Conservation (phyloP, 2,888 invertebrate genomes). For the Nesidiocoris tenuis region DNA sequence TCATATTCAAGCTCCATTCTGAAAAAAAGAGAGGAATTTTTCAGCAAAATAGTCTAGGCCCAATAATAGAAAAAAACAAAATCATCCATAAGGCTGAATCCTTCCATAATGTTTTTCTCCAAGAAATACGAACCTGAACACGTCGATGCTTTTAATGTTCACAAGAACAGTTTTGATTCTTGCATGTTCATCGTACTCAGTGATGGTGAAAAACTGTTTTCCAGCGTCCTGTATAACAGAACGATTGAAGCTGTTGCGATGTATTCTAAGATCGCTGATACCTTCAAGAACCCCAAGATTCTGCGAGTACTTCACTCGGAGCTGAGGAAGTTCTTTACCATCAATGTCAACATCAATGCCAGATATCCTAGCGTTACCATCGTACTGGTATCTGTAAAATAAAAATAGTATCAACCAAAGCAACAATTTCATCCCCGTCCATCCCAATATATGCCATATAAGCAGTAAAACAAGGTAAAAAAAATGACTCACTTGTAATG, state of each 20-base stretch:
- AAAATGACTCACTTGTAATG: slow-evolving; percentile 73
- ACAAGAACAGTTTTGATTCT: slow-evolving; percentile 78
- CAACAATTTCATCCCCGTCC: no score
- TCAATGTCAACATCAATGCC: slow-evolving; percentile 86
- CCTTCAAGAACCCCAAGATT: slow-evolving; percentile 85
- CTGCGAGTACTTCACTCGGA: slow-evolving; percentile 81
- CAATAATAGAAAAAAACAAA: no score
- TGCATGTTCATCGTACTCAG: slow-evolving; percentile 83
- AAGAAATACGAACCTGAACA: slow-evolving; percentile 57
- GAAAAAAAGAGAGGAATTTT: slow-evolving; percentile 55
- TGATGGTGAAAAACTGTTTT: slow-evolving; percentile 87
- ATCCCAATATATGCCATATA: no score
- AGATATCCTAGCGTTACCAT: slow-evolving; percentile 86
- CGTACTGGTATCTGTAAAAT: slow-evolving; percentile 81
- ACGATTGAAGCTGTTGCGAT: slow-evolving; percentile 81
- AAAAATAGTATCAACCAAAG: slow-evolving; percentile 4
- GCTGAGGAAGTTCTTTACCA: slow-evolving; percentile 79
- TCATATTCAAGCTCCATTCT: slow-evolving; percentile 85
- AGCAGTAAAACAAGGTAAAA: no score
- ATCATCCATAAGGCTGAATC: no score
- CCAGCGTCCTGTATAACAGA: slow-evolving; percentile 88
- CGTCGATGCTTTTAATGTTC: slow-evolving; percentile 84
- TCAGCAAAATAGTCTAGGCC: no score
- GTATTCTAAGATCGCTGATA: slow-evolving; percentile 80
- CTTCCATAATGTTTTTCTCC: no score